Percentiles rank a stretch among this genome's conserved stretches.
Conservation (phyloP, 2,113 vertebrate species). For the Danio rerio region DNA sequence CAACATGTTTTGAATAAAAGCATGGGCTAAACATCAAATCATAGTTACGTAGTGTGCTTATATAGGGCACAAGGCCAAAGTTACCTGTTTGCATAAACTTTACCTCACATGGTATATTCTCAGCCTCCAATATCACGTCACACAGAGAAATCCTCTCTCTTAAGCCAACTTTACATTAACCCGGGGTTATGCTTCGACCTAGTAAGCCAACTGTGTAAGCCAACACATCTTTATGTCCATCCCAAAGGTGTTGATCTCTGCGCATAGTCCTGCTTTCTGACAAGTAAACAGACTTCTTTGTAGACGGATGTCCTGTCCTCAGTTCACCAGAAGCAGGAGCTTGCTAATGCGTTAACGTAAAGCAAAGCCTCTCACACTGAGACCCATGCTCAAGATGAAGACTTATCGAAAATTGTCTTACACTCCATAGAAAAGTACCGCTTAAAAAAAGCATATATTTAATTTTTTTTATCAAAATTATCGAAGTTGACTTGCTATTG, state of each 20-base stretch:
- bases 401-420: not conserved
- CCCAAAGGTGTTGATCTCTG: slow-evolving; percentile 39
- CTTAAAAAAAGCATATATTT: not conserved
- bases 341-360: slow-evolving; percentile 1
- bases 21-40: not conserved
- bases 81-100: not conserved
- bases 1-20: not conserved
- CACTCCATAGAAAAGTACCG: not conserved
- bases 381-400: not conserved
- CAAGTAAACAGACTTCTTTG: not conserved
- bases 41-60: not conserved
- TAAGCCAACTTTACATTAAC: not conserved
- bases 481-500: not conserved
- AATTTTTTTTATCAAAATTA: not conserved
- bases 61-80: not conserved
- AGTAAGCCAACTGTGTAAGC: not conserved
- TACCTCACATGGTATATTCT: slow-evolving; percentile 9
- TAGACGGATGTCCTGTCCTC: slow-evolving; percentile 2
- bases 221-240: not conserved
- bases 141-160: not conserved
- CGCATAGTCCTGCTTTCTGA: not conserved
- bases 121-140: not conserved
- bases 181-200: not conserved
- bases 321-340: not conserved
- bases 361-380: not conserved